phyloP scores from a whole-genome alignment of 2,888 invertebrate species.

The Eupsilia transversa region DNA sequence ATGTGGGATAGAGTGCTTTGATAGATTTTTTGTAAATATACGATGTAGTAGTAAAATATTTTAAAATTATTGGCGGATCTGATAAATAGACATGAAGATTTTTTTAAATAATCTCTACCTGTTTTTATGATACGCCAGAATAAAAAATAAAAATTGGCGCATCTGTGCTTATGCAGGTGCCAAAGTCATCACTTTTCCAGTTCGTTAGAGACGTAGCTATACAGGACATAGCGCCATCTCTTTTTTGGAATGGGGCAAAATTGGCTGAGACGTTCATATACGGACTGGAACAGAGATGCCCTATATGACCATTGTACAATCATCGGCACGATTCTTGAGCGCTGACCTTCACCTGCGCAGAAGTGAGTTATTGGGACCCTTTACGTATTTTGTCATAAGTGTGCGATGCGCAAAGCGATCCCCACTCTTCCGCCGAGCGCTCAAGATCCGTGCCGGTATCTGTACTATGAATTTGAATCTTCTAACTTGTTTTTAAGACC shows the following conservation, averaged over 20 bases:
- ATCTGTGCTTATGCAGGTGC: neutral
- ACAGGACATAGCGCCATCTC: neutral
- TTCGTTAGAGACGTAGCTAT: neutral
- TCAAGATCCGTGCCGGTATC: no score
- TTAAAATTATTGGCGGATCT: no score
- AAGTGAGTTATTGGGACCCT: no score
- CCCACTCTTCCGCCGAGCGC: no score
- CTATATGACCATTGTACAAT: neutral
- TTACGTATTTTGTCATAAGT: no score
- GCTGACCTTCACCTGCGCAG: no score
- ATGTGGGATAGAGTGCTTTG: slow-evolving; percentile 23
- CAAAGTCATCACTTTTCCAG: no score
- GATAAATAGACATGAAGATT: neutral
- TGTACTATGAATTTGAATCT: neutral
- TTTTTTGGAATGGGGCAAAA: neutral
- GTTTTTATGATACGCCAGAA: no score
- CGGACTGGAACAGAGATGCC: neutral
- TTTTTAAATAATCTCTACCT: neutral
- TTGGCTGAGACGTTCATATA: neutral
- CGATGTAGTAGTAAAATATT: neutral
- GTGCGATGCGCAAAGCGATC: no score
- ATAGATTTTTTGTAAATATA: slow-evolving; percentile 6
- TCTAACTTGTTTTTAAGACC: neutral
- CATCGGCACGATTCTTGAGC: no score
- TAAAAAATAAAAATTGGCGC: no score